phyloP scores from a whole-genome alignment of 23 tunicate species.

The Ascidia mentula region DNA sequence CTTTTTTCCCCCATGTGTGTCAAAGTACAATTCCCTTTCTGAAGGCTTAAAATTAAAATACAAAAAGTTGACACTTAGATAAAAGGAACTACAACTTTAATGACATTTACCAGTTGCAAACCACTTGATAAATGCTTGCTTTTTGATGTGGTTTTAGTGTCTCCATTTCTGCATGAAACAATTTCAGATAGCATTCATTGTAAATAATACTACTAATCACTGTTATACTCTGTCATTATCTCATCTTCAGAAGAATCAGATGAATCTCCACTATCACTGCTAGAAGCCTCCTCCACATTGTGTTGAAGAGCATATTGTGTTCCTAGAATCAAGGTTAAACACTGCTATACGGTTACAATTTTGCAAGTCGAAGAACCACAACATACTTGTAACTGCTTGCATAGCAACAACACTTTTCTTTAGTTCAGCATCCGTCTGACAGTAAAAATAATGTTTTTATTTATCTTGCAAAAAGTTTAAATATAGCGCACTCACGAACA shows the following conservation, averaged over 20 bases:
- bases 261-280: constrained; percentile 12
- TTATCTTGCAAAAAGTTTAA: too few species aligned
- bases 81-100: not conserved
- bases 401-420: too few species aligned
- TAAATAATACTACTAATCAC: not conserved
- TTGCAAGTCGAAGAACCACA: too few species aligned
- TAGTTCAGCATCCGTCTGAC: too few species aligned
- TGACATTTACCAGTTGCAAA: not conserved
- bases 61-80: not conserved
- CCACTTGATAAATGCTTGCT: too few species aligned
- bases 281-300: not conserved
- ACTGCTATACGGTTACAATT: too few species aligned
- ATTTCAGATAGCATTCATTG: not conserved
- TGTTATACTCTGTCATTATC: not conserved
- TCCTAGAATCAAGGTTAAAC: not conserved
- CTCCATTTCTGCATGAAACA: not conserved
- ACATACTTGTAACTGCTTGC: too few species aligned
- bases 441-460: too few species aligned
- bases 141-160: not conserved
- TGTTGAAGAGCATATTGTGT: not conserved
- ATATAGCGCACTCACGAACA: too few species aligned
- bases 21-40: constrained; percentile 64
- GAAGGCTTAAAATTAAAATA: constrained; percentile 29
- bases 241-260: constrained; percentile 10
- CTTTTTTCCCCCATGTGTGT: constrained; percentile 32